These are phyloP conservation scores for Callorhinus ursinus DNA, from an alignment of 2,113 vertebrate species.

Conservation along the genomic window DNA sequence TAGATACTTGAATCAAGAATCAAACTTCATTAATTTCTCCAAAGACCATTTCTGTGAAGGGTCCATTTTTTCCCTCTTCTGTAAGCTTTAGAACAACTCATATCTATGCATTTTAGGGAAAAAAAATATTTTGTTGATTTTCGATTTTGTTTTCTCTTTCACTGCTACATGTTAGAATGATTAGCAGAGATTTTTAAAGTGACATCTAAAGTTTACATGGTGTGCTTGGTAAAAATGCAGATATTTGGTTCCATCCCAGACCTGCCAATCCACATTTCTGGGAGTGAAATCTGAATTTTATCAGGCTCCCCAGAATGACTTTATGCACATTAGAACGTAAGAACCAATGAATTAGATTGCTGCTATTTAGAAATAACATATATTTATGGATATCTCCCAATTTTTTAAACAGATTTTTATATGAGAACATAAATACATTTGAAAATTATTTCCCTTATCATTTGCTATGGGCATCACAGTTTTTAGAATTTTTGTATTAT, in stretches of 20 bases:
- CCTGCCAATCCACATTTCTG: not conserved
- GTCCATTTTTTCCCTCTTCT: not conserved
- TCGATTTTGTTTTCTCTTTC: not conserved
- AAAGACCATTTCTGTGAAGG: not conserved
- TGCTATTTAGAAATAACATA: not conserved
- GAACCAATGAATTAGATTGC: not conserved
- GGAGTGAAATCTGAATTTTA: not conserved
- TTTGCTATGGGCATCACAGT: not conserved
- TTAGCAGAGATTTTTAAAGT: not conserved
- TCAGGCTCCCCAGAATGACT: not conserved
- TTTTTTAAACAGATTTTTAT: not conserved
- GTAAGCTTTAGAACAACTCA: not conserved
- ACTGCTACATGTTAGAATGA: not conserved
- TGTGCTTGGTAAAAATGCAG: not conserved
- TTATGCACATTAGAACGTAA: not conserved
- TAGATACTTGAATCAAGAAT: not conserved
- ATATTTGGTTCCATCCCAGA: not conserved
- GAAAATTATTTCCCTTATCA: not conserved
- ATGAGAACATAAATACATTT: not conserved
- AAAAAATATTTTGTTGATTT: not conserved
- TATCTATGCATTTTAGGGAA: not conserved
- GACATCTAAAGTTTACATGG: not conserved
- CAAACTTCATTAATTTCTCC: not conserved
- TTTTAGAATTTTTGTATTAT: slow-evolving; percentile 53
- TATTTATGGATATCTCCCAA: not conserved